phyloP scores from a whole-genome alignment of 1,140 invertebrate species.

The Bursaphelenchus mucronatus region DNA sequence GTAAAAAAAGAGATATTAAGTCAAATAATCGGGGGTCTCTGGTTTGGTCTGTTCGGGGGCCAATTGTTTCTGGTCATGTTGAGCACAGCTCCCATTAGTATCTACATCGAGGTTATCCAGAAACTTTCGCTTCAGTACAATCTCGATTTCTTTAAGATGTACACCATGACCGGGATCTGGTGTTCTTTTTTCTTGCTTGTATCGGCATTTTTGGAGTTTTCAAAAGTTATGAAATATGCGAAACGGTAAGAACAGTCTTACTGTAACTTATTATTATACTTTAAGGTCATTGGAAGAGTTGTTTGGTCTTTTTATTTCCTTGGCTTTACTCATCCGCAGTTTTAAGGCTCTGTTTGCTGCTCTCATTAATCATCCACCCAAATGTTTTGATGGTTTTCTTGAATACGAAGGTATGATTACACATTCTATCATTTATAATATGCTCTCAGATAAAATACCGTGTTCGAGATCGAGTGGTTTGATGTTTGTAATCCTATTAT shows the following conservation, averaged over 20 bases:
- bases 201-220: slow-evolving; percentile 61
- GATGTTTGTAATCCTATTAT: slow-evolving; percentile 62
- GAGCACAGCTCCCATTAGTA: slow-evolving; percentile 62
- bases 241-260: slow-evolving; percentile 56
- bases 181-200: slow-evolving; percentile 62
- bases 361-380: not conserved
- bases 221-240: slow-evolving; percentile 63
- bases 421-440: slow-evolving; percentile 7
- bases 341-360: slow-evolving; percentile 48
- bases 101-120: slow-evolving; percentile 63
- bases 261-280: slow-evolving; percentile 16
- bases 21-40: slow-evolving; percentile 62
- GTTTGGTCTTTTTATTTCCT: slow-evolving; percentile 63
- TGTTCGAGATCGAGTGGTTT: slow-evolving; percentile 60
- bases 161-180: slow-evolving; percentile 62
- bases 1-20: slow-evolving; percentile 63
- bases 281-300: slow-evolving; percentile 64
- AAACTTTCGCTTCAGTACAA: slow-evolving; percentile 60
- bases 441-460: slow-evolving; percentile 29
- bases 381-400: not conserved
- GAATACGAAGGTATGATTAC: not conserved
- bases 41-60: slow-evolving; percentile 63
- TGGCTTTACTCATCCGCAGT: slow-evolving; percentile 62
- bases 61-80: slow-evolving; percentile 63
- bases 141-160: slow-evolving; percentile 63